Base-by-base conservation (phyloP, 92 coral and sea anemone species). In the Montipora capitata region DNA sequence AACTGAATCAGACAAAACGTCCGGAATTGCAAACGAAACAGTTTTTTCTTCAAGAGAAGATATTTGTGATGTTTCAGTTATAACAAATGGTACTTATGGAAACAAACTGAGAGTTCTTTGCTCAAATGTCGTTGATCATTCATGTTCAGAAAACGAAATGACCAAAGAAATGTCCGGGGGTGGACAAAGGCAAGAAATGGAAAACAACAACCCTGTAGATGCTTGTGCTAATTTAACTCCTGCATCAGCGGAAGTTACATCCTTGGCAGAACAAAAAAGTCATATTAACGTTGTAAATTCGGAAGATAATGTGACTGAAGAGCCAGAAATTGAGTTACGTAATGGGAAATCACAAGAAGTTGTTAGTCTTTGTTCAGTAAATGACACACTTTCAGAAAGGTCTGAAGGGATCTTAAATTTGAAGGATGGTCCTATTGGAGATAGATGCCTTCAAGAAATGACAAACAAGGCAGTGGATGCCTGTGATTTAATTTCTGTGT, bases 71-170 rank as follows among this genome's bases (percentile, higher is more conserved):
- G 16, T 35, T 20, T 38, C 77, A 14, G n/a, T 17, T 27, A 27
- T 27, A 27, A 27, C 35, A 27, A 27, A 27, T 69, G 52, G 77
- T 11, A n/a, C 17, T 4, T 20, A 73, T 38, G 45, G 5, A 16
- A 82, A 82, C 44, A 51, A 14, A 40, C 65, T 40, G 10, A 71
- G 20, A 11, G 66, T 70, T 44, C 79, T 82, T 3, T 35, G 69
- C 13, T 16, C 16, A 11, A 71, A 71, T 38, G 79, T 79, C 14
- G 79, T 51, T 12, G 20, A 52, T 40, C 72, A 82, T 45, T 56
- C 42, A 5, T 41, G 69, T 44, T 68, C 77, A 10, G 87, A 82
- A 11, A 68, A 54, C 6, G 87, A 82, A 68, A 27, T 74, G 8
- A 20, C 1, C 3, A 38, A 39, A 35, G 75, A 49, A 67, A 66